phyloP scores from a whole-genome alignment of 2,797 vertebrate genomes.

The Dendrocincla fuliginosa region DNA sequence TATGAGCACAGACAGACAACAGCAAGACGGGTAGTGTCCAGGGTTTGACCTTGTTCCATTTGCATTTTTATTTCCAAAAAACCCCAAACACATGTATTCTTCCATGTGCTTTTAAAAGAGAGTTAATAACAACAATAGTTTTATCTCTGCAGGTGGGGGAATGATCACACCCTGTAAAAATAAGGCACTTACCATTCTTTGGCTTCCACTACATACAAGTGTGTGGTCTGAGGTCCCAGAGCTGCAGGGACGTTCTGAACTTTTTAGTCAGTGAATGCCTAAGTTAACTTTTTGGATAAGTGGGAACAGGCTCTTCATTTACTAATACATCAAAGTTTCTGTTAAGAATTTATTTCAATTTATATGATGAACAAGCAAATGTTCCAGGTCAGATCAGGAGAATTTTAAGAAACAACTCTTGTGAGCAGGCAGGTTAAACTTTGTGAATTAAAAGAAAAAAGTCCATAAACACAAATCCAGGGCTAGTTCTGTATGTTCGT shows the following conservation, averaged over 20 bases:
- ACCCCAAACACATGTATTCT: not conserved
- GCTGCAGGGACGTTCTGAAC: constrained; percentile 26
- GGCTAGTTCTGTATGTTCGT: not conserved
- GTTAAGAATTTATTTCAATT: not conserved
- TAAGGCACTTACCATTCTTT: constrained; percentile 32
- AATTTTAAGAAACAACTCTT: not conserved
- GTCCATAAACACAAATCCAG: not conserved
- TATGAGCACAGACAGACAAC: not conserved
- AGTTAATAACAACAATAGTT: not conserved
- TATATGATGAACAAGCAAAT: not conserved
- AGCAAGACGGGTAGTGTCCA: not conserved
- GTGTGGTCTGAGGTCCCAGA: constrained; percentile 55
- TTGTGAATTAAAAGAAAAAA: not conserved
- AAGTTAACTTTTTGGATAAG: not conserved
- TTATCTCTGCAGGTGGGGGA: constrained; percentile 52
- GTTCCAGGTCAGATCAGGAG: not conserved
- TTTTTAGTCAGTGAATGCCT: not conserved
- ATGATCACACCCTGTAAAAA: constrained; percentile 44
- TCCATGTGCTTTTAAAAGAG: not conserved
- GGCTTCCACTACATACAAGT: not conserved
- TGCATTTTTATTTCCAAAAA: not conserved
- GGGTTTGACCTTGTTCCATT: not conserved
- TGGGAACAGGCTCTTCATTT: not conserved
- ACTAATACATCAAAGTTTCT: not conserved
- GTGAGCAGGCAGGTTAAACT: not conserved